These are phyloP conservation scores for Drosophila putrida DNA, from an alignment of 2,888 invertebrate species.

Conservation along the genomic window DNA sequence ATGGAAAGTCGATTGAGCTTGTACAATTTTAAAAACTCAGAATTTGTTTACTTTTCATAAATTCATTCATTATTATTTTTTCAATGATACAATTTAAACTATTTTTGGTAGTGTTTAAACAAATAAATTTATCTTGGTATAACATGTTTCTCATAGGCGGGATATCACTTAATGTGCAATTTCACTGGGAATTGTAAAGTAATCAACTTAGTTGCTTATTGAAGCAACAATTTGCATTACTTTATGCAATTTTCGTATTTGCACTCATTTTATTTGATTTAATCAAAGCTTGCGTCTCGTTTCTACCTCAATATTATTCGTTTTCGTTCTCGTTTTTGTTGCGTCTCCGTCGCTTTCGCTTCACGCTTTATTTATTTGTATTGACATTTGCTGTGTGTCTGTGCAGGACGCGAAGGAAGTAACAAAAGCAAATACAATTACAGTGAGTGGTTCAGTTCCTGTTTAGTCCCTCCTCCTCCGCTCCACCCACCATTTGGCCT, in stretches of 20 bases:
- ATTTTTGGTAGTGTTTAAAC: too few species aligned
- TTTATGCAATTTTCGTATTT: constrained; percentile 72
- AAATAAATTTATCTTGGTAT: not conserved
- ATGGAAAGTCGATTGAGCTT: not conserved
- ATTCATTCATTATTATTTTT: too few species aligned
- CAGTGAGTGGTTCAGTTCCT: constrained; percentile 69
- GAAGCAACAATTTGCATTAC: constrained; percentile 53
- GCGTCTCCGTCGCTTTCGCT: constrained; percentile 28
- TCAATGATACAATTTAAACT: too few species aligned
- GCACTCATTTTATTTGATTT: constrained; percentile 69
- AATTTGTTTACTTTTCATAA: too few species aligned
- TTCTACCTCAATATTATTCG: constrained; percentile 23
- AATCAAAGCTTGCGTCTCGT: constrained; percentile 60
- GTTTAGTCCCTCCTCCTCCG: constrained; percentile 1
- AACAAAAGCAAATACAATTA: constrained; percentile 75
- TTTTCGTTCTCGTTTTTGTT: constrained; percentile 20
- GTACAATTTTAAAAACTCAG: not conserved
- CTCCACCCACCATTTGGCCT: not conserved
- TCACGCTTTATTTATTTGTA: constrained; percentile 72
- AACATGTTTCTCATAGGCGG: too few species aligned
- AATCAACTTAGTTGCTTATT: constrained; percentile 52
- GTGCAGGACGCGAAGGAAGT: constrained; percentile 65
- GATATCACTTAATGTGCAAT: not conserved
- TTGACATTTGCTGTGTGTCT: constrained; percentile 68
- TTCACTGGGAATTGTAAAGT: constrained; percentile 20